These are phyloP conservation scores for Zaprionus ornatus DNA, from an alignment of 1,140 invertebrate species.

Conservation along the genomic window DNA sequence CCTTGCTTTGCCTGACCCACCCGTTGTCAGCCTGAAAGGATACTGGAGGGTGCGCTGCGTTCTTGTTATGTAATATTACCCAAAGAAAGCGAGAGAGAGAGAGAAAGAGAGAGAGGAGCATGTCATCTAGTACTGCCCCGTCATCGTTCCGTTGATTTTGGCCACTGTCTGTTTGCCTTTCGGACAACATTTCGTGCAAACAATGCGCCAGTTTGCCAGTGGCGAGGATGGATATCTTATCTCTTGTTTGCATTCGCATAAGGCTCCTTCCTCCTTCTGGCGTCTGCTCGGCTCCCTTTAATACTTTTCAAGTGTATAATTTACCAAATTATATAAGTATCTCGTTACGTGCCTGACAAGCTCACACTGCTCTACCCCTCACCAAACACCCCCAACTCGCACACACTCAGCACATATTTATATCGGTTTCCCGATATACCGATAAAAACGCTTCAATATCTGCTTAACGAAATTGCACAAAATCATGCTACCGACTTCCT, in stretches of 20 bases:
- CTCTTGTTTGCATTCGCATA: conserved; percentile 79
- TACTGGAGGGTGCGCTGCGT: conserved; percentile 60
- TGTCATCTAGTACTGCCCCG: conserved; percentile 17
- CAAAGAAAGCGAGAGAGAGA: conserved; percentile 47
- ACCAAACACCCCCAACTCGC: conserved; percentile 15
- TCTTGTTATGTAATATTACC: conserved; percentile 73
- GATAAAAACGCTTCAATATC: conserved; percentile 73
- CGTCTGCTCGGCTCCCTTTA: conserved; percentile 60
- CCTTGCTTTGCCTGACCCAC: background rate
- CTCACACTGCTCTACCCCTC: conserved; percentile 27
- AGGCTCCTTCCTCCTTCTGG: conserved; percentile 44
- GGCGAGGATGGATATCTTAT: conserved; percentile 74
- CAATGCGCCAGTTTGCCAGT: conserved; percentile 66
- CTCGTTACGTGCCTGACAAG: conserved; percentile 61
- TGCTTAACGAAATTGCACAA: conserved; percentile 47
- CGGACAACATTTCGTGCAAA: conserved; percentile 69
- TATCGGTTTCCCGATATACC: conserved; percentile 1
- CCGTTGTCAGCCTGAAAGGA: conserved; percentile 55
- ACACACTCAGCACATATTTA: conserved; percentile 9
- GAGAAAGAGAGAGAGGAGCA: background rate
- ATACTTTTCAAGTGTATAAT: conserved; percentile 82
- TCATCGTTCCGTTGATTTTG: conserved; percentile 33
- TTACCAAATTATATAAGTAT: conserved; percentile 81
- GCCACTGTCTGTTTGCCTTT: conserved; percentile 59
- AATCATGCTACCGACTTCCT: conserved; percentile 44